These are phyloP conservation scores for Pardosa pseudoannulata DNA, from an alignment of 2,888 invertebrate genomes.

Conservation along the genomic window DNA sequence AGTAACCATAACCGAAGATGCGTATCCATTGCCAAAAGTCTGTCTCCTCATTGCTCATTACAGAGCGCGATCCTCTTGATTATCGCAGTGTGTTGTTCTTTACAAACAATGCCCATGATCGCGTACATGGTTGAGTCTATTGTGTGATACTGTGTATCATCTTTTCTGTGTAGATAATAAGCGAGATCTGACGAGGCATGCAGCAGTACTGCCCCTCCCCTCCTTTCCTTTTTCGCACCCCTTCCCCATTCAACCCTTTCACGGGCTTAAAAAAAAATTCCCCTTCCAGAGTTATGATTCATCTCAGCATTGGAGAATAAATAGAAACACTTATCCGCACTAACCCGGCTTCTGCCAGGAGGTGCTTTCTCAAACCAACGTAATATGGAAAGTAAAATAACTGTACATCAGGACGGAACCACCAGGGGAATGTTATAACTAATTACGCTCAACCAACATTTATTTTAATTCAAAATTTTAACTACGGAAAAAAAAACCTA, in stretches of 20 bases:
- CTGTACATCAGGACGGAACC: no score
- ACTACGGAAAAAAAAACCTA: no score
- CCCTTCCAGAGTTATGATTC: conserved; percentile 41
- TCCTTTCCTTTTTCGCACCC: conserved; percentile 28
- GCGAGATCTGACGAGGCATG: conserved; percentile 55
- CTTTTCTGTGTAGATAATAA: conserved; percentile 64
- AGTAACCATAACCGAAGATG: conserved; percentile 54
- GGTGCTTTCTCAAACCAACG: no score
- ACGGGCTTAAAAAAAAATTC: conserved; percentile 27
- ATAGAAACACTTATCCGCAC: conserved; percentile 45
- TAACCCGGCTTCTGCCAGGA: background rate
- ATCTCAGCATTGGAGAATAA: conserved; percentile 27
- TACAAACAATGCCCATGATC: conserved; percentile 38
- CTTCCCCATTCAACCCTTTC: conserved; percentile 61
- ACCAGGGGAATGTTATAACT: no score
- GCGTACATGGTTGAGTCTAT: conserved; percentile 56
- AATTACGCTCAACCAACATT: no score
- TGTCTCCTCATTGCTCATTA: conserved; percentile 64
- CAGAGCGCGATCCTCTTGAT: conserved; percentile 51
- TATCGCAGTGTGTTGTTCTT: conserved; percentile 50
- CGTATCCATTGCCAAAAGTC: conserved; percentile 61
- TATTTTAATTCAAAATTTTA: no score
- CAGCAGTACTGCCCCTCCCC: conserved; percentile 24
- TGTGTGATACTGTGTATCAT: conserved; percentile 58
- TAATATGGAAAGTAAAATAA: no score